These are phyloP conservation scores for Alcedo quadribrachys DNA, from an alignment of 2,797 vertebrate species.

Conservation along the genomic window DNA sequence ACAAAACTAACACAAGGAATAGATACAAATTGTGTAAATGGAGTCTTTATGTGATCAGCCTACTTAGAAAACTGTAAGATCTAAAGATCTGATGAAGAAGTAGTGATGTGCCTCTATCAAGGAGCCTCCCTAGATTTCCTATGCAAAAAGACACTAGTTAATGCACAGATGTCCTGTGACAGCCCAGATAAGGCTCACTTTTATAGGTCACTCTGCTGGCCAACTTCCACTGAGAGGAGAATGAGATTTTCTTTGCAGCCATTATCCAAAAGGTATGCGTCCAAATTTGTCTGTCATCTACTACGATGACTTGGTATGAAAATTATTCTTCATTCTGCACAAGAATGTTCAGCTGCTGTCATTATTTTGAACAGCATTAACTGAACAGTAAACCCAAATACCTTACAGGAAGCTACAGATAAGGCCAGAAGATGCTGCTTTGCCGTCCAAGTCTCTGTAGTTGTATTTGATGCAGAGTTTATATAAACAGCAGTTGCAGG, in stretches of 20 bases:
- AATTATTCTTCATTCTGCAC: neutral
- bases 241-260: neutral
- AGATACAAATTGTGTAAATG: neutral
- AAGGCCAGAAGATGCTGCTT: neutral
- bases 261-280: neutral
- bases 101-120: neutral
- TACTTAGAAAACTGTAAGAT: neutral
- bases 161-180: neutral
- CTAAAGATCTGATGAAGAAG: no score
- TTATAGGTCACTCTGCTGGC: neutral
- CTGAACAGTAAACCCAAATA: neutral
- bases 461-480: constrained; percentile 26
- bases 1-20: neutral
- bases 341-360: neutral
- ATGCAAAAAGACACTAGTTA: neutral
- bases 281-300: neutral
- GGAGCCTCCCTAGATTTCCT: neutral
- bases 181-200: neutral
- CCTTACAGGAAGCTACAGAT: neutral
- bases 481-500: constrained; percentile 36
- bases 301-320: neutral
- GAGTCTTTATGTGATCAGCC: neutral
- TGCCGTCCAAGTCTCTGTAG: constrained; percentile 16
- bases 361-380: neutral
- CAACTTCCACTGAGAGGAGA: neutral